phyloP scores from a whole-genome alignment of 2,888 invertebrate species.

The Ellobium chinense region DNA sequence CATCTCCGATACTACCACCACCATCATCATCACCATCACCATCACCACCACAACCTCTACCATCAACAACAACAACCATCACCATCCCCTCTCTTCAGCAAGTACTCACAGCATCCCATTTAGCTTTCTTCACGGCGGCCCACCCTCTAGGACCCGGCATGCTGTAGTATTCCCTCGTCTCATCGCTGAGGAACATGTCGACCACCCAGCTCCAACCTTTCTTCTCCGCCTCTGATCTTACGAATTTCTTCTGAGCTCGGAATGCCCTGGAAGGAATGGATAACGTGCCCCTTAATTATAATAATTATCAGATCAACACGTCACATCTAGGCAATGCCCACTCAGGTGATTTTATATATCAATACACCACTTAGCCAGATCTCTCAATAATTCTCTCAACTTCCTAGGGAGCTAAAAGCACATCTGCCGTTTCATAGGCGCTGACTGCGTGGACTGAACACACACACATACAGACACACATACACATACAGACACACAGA shows the following conservation, averaged over 20 bases:
- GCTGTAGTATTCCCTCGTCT: constrained; percentile 53
- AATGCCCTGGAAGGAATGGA: constrained; percentile 65
- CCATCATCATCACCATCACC: background rate
- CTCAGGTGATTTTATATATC: no score
- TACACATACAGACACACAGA: no score
- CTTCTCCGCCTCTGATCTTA: constrained; percentile 70
- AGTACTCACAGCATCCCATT: constrained; percentile 72
- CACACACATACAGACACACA: no score
- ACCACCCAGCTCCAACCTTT: constrained; percentile 75
- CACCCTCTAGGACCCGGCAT: constrained; percentile 64
- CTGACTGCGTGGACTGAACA: no score
- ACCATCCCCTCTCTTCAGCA: background rate
- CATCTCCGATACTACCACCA: background rate
- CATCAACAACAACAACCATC: background rate
- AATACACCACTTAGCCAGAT: no score
- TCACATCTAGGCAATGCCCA: no score
- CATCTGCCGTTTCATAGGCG: no score
- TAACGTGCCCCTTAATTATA: no score
- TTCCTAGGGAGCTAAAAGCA: no score
- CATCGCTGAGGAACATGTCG: constrained; percentile 55
- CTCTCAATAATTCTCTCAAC: no score
- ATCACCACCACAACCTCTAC: no score
- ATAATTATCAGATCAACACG: no score
- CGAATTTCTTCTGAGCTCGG: constrained; percentile 65
- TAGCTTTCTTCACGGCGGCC: constrained; percentile 71